These are phyloP conservation scores for Platycheirus rosarum DNA, from an alignment of 2,888 invertebrate species.

Conservation along the genomic window DNA sequence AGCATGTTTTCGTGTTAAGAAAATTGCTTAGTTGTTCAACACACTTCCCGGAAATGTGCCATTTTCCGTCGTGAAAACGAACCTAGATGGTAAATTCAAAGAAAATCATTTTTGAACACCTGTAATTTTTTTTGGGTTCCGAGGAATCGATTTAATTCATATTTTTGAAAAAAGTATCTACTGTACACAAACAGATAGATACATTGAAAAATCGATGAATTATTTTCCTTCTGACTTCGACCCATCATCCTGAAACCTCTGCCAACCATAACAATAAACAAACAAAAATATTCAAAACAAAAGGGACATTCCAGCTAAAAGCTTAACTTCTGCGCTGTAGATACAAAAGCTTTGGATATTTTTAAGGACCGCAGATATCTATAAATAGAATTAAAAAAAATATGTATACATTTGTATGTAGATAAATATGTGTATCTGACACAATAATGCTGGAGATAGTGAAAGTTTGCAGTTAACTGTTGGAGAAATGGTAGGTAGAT, in stretches of 20 bases:
- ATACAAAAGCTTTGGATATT: constrained; percentile 38
- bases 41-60: constrained; percentile 42
- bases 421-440: constrained; percentile 32
- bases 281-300: constrained; percentile 68
- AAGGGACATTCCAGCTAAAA: constrained; percentile 67
- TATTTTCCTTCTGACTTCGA: background rate
- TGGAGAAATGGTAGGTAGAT: constrained; percentile 17
- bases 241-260: constrained; percentile 27
- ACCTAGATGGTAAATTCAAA: constrained; percentile 5
- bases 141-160: background rate
- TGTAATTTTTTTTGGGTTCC: background rate
- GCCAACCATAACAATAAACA: constrained; percentile 67
- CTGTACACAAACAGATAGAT: background rate
- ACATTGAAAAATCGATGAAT: constrained; percentile 3
- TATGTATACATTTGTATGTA: background rate
- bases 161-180: background rate
- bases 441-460: constrained; percentile 65
- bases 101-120: background rate
- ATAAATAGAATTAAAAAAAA: constrained; percentile 52
- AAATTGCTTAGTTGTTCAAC: constrained; percentile 31
- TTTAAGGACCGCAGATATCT: constrained; percentile 61
- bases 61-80: constrained; percentile 8
- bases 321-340: constrained; percentile 64
- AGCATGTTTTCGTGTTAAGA: background rate
- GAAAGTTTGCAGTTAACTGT: constrained; percentile 56